phyloP scores from a whole-genome alignment of 1,140 invertebrate genomes.

The Pissodes strobi region DNA sequence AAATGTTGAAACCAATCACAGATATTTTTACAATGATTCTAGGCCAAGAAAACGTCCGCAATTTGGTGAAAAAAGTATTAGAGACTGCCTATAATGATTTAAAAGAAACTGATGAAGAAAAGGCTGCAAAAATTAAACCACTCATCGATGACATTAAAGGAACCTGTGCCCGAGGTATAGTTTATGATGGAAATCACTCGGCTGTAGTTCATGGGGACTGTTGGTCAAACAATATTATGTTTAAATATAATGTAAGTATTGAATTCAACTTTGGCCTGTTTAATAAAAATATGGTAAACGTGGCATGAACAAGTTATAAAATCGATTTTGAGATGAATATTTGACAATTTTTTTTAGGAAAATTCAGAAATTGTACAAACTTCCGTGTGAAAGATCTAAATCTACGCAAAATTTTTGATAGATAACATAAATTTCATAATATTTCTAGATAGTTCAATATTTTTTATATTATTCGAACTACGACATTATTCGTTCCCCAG shows the following conservation, averaged over 20 bases:
- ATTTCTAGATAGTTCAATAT: no score
- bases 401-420: no score
- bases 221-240: slow-evolving; percentile 45
- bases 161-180: slow-evolving; percentile 11
- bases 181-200: slow-evolving; percentile 33
- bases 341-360: no score
- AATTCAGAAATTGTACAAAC: no score
- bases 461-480: no score
- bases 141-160: slow-evolving; percentile 8
- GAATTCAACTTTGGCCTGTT: no score
- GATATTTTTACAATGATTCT: slow-evolving; percentile 44
- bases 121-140: slow-evolving; percentile 27
- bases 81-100: slow-evolving; percentile 1
- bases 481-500: no score
- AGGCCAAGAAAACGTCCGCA: neutral
- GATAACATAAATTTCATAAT: no score
- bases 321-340: no score
- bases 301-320: no score
- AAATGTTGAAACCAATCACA: slow-evolving; percentile 4
- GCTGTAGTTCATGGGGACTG: slow-evolving; percentile 39
- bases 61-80: neutral
- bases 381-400: no score
- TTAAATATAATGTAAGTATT: slow-evolving; percentile 41
- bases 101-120: slow-evolving; percentile 10
- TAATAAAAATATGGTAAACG: no score